Evolutionary conservation across 92 coral and sea anemone genomes (phyloP), one percentile per base, ranked within the genome.

Genomic region (Galaxea fascicularis): DNA sequence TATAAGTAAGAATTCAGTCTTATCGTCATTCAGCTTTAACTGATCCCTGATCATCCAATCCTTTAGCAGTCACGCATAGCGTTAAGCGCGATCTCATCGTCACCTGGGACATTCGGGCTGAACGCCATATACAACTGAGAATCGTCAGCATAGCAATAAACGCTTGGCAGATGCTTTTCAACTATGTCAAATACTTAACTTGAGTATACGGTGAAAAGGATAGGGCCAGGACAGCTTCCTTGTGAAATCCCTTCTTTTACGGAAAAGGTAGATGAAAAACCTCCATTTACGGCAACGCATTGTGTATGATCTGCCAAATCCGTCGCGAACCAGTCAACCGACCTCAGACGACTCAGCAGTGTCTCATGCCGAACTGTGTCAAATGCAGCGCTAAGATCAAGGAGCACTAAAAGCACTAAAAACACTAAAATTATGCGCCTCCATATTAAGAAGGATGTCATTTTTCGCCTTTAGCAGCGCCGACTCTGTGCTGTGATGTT

Each of bases 31-130:
- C n/a, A 56, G 62, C 62, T 56, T 56, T 56, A 82, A 62, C 24
- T 58, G 59, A 60, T 82, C 87, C 64, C 78, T 47, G 41, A 82
- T 71, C 87, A 82, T 71, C 87, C 87, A 82, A 30, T 71, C 46
- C 74, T 60, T 71, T 45, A 71, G 54, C 79, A 82, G 70, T 82
- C 87, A 71, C 68, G 20, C 87, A 35, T 58, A 77, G n/a, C n/a
- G n/a, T n/a, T n/a, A n/a, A n/a, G n/a, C n/a, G n/a, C n/a, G n/a
- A n/a, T n/a, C n/a, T n/a, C n/a, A n/a, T n/a, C n/a, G n/a, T n/a
- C n/a, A n/a, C n/a, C n/a, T n/a, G n/a, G n/a, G n/a, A n/a, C n/a
- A 28, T 57, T 54, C 44, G 82, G 82, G 51, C 70, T 54, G 51
- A 77, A 77, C 66, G 82, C 41, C 68, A 56, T 18, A 77, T 58